Evolutionary conservation across 64 coral and sea anemone genomes (phyloP).

Genomic region (Catalaphyllia jardinei): DNA sequence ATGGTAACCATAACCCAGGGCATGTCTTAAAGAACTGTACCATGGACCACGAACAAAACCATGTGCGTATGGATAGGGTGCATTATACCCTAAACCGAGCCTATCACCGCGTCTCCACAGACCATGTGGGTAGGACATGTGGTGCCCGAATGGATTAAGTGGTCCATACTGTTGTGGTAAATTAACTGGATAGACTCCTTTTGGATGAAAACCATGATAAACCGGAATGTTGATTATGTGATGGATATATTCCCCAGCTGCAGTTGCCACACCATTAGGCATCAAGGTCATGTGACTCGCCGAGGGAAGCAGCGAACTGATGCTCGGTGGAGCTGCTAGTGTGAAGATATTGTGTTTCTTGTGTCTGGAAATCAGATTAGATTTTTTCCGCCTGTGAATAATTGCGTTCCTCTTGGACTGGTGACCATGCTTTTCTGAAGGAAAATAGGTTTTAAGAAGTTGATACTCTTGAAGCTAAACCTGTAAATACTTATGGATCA

Average conservation of each 20-base stretch:
- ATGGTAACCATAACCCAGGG: background rate
- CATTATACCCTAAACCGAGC: slow-evolving; percentile 3
- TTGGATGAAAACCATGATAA: slow-evolving; percentile 12
- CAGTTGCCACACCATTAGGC: slow-evolving; percentile 31
- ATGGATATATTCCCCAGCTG: slow-evolving; percentile 4
- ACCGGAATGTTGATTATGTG: slow-evolving; percentile 38
- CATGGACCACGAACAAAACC: background rate
- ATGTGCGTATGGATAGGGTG: background rate
- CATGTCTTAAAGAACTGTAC: background rate
- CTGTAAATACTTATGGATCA: no score
- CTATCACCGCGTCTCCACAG: background rate
- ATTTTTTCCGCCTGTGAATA: background rate
- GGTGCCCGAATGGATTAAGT: background rate
- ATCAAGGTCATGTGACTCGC: slow-evolving; percentile 5
- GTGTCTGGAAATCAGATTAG: background rate
- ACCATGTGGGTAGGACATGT: background rate
- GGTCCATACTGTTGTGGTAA: slow-evolving; percentile 16
- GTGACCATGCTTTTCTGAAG: background rate
- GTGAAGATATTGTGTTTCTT: slow-evolving; percentile 35
- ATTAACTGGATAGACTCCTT: background rate
- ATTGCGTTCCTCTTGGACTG: background rate
- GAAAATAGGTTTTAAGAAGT: background rate
- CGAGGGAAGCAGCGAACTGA: slow-evolving; percentile 28
- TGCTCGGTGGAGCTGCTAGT: slow-evolving; percentile 31
- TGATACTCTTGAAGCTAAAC: background rate